Evolutionary conservation across 2,113 vertebrate genomes (phyloP).

Genomic region (Lucifuga dentata): DNA sequence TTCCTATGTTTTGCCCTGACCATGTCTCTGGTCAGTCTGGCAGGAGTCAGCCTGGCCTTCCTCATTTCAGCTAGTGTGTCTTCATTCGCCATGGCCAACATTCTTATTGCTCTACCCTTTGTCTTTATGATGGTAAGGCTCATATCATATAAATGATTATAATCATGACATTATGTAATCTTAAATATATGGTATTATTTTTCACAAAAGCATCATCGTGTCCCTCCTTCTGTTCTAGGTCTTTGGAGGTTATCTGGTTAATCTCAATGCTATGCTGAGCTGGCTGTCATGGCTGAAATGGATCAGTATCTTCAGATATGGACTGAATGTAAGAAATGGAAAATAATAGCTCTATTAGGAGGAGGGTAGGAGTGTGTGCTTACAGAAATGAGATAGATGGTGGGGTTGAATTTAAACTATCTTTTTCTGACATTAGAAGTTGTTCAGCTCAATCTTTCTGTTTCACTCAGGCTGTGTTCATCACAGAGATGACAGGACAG

Average conservation of each 20-base stretch:
- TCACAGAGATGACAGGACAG: slow-evolving; percentile 80
- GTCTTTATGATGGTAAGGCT: slow-evolving; percentile 87
- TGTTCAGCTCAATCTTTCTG: slow-evolving; percentile 10
- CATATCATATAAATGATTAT: background rate
- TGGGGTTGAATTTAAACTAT: background rate
- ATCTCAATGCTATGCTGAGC: slow-evolving; percentile 83
- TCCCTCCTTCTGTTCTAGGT: slow-evolving; percentile 68
- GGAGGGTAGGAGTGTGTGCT: background rate
- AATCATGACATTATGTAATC: background rate
- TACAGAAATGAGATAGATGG: background rate
- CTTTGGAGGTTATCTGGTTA: slow-evolving; percentile 85
- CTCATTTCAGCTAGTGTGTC: slow-evolving; percentile 82
- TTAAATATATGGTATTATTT: background rate
- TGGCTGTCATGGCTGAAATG: slow-evolving; percentile 87
- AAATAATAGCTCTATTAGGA: too few species aligned
- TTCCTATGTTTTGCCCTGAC: slow-evolving; percentile 82
- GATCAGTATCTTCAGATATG: slow-evolving; percentile 85
- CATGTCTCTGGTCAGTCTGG: slow-evolving; percentile 83
- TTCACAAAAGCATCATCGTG: background rate
- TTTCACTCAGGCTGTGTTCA: slow-evolving; percentile 77
- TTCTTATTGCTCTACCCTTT: slow-evolving; percentile 83
- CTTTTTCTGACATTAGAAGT: background rate
- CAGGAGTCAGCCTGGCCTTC: slow-evolving; percentile 82
- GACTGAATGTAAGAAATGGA: slow-evolving; percentile 78
- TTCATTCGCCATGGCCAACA: slow-evolving; percentile 84